phyloP scores from a whole-genome alignment of 1,140 invertebrate species.

The Archivesica marissinica region DNA sequence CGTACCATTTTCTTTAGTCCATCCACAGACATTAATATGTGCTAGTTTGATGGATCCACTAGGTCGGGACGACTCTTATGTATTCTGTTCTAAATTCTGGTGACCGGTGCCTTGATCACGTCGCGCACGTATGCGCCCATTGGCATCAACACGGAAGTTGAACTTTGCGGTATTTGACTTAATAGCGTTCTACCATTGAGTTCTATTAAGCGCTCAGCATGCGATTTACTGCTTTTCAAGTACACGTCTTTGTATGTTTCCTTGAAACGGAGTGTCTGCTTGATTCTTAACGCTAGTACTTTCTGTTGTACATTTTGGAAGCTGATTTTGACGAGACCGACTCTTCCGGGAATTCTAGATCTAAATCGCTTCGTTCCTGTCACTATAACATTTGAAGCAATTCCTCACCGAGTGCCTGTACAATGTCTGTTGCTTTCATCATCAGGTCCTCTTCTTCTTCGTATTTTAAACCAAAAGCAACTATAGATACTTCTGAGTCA shows the following conservation, averaged over 20 bases:
- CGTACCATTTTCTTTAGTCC: constrained; percentile 47
- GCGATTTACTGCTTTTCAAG: constrained; percentile 44
- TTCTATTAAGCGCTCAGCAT: constrained; percentile 40
- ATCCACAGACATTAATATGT: constrained; percentile 43
- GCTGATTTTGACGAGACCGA: constrained; percentile 33
- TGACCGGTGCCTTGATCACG: not conserved
- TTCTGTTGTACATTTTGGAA: constrained; percentile 11
- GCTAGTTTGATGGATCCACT: constrained; percentile 22
- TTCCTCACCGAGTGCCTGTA: not conserved
- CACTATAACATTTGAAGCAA: not conserved
- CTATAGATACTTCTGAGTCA: constrained; percentile 1
- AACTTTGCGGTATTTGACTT: constrained; percentile 41
- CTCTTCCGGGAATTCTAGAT: not conserved
- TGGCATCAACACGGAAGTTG: constrained; percentile 36
- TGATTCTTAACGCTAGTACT: constrained; percentile 22
- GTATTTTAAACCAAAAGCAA: not conserved
- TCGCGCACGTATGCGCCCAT: constrained; percentile 33
- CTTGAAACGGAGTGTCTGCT: not conserved
- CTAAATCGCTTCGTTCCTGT: constrained; percentile 10
- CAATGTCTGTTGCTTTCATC: not conserved
- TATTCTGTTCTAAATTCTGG: not conserved
- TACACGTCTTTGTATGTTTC: not conserved
- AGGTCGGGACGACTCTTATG: constrained; percentile 36
- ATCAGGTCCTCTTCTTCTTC: not conserved
- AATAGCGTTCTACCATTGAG: constrained; percentile 40